These are phyloP conservation scores for Phoenicopterus ruber DNA, from an alignment of 2,113 vertebrate species.

Conservation along the genomic window DNA sequence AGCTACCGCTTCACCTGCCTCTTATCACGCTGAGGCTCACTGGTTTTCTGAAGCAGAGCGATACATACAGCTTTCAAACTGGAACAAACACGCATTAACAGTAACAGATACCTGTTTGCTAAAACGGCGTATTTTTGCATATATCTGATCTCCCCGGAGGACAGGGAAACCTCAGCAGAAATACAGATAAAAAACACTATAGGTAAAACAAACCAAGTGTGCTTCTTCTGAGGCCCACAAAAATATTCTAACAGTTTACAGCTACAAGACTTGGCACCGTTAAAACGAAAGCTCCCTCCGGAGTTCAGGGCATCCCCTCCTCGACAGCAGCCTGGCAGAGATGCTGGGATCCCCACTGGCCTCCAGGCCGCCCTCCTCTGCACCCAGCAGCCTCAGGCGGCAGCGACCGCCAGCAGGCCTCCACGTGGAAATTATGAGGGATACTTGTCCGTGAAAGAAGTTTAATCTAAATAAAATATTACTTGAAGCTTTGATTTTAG, in stretches of 20 bases:
- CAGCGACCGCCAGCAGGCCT: background rate
- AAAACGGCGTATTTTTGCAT: fast-evolving
- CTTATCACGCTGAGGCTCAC: fast-evolving
- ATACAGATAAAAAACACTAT: fast-evolving
- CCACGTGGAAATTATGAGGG: background rate
- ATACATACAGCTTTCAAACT: background rate
- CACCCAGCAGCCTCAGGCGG: background rate
- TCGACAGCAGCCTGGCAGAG: fast-evolving
- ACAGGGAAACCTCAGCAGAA: background rate
- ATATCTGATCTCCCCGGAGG: background rate
- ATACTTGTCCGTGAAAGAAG: background rate
- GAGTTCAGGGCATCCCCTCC: background rate
- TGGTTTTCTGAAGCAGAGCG: background rate
- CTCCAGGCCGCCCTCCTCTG: background rate
- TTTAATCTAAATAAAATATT: background rate
- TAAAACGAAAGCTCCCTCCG: background rate
- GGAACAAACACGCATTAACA: background rate
- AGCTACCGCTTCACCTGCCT: background rate
- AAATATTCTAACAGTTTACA: background rate
- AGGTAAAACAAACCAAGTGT: background rate
- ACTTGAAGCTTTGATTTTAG: background rate
- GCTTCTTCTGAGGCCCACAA: background rate
- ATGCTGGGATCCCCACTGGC: background rate
- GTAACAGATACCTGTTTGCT: background rate
- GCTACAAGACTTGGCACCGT: background rate